Base-by-base conservation (phyloP, 1,140 invertebrate species). In the Frieseomelitta varia region DNA sequence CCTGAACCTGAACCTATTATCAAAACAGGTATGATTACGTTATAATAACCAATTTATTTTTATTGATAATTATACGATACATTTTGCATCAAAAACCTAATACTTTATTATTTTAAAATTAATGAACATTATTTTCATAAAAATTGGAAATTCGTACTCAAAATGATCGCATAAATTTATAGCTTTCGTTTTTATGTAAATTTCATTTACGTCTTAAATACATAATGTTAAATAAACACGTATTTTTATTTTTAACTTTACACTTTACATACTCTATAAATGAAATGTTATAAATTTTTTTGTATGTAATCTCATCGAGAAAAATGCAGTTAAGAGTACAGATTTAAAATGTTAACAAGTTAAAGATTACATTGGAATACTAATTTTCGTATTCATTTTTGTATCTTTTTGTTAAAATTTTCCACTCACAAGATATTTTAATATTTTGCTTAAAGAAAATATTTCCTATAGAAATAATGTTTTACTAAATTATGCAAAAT, bases 1-100 rank as follows among this genome's bases (percentile, higher is more conserved):
- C 97, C 97, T 68, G 97, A 98, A 93, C 95, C 95, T 53, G 93
- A 93, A 86, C 80, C 91, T 79, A 91, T 93, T 79, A 91, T 93
- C 83, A 93, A 94, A 79, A 67, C 92, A 90, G 93, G 94, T 94
- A 92, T 81, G 87, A 89, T 85, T 47, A 39, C 39, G 39, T 79
- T 68, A 65, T 79, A 87, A 83, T 39, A 47, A 63, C 72, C 15
- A 34, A 10, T 77, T 68, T 15, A 27, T 27, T 61, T 19, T 15
- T 19, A 79, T 27, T 72, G 67, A 72, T 72, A 24, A 51, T 21
- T 19, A 17, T 53, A 4, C 4, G 71, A 15, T 68, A 27, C 14
- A 55, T 21, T 39, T 85, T 30, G n/a, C 12, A 63, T 63, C 15
- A 80, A 51, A 51, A 58, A 24, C 24, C 51, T n/a, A n/a, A 17